Evolutionary conservation across 2,797 vertebrate species (phyloP).

Genomic region (Podarcis siculus): DNA sequence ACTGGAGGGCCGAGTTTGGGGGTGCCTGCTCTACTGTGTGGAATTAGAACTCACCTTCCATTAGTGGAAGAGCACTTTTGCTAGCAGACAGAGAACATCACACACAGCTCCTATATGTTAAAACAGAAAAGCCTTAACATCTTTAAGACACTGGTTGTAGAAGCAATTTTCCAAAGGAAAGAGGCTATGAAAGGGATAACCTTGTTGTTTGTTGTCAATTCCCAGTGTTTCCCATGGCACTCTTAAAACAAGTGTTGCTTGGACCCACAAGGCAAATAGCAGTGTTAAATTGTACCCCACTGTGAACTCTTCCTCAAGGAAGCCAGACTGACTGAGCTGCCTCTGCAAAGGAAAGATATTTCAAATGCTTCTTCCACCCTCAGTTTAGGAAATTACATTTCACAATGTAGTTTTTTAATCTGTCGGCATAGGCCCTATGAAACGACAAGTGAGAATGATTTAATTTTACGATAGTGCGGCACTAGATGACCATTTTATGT

Average conservation of each 20-base stretch:
- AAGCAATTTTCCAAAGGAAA: conserved; percentile 44
- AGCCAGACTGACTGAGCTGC: conserved; percentile 34
- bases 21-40: no score
- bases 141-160: conserved; percentile 34
- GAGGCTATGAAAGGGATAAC: conserved; percentile 19
- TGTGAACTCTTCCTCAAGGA: conserved; percentile 48
- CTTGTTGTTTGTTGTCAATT: conserved; percentile 60
- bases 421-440: conserved; percentile 48
- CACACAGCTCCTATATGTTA: no score
- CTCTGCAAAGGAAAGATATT: conserved; percentile 62
- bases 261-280: conserved; percentile 57
- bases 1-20: no score
- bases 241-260: conserved; percentile 41
- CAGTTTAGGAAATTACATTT: conserved; percentile 75
- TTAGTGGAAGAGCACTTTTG: no score
- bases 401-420: conserved; percentile 73
- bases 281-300: conserved; percentile 53
- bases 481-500: conserved; percentile 71
- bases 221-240: conserved; percentile 46
- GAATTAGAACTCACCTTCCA: no score
- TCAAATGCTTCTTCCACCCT: conserved; percentile 63
- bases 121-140: neutral
- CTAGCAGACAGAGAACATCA: no score
- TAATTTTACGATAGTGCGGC: conserved; percentile 73
- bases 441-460: conserved; percentile 69